Percentiles rank a stretch among this genome's conserved stretches.
phyloP scores from a whole-genome alignment of 37 sponge, comb jelly and placozoan genomes.

The Dysidea cf. avara region DNA sequence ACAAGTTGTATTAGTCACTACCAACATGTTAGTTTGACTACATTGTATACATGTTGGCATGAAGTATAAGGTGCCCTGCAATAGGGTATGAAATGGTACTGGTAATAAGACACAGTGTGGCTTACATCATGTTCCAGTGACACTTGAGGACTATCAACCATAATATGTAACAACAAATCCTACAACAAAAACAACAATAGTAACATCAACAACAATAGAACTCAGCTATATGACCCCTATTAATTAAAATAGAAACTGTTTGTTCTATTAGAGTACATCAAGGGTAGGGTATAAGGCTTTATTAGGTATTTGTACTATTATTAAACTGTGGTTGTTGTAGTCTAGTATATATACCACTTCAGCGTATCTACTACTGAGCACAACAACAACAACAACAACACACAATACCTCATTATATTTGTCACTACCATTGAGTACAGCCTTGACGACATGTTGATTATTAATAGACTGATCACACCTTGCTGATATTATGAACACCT shows the following conservation, averaged over 20 bases:
- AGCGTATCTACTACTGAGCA: no score
- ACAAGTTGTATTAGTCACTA: no score
- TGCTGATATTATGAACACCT: no score
- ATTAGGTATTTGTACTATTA: no score
- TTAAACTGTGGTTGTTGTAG: not conserved
- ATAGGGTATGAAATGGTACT: conserved; percentile 1
- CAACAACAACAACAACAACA: no score
- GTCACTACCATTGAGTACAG: conserved; percentile 18
- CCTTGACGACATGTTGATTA: conserved; percentile 16
- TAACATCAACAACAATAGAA: not conserved
- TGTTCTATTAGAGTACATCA: no score
- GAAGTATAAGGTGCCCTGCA: conserved; percentile 70
- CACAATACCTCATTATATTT: conserved; percentile 9
- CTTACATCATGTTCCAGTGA: conserved; percentile 71
- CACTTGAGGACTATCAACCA: conserved; percentile 55
- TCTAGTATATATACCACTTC: not conserved
- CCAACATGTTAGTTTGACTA: no score
- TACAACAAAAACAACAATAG: conserved; percentile 1
- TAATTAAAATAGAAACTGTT: no score
- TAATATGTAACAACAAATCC: conserved; percentile 57
- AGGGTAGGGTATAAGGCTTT: no score
- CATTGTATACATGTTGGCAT: conserved; percentile 55
- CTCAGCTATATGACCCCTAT: no score
- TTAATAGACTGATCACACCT: no score
- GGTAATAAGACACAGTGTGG: not conserved